Conservation (phyloP, 2,888 invertebrate species). For the Athetis lepigone region DNA sequence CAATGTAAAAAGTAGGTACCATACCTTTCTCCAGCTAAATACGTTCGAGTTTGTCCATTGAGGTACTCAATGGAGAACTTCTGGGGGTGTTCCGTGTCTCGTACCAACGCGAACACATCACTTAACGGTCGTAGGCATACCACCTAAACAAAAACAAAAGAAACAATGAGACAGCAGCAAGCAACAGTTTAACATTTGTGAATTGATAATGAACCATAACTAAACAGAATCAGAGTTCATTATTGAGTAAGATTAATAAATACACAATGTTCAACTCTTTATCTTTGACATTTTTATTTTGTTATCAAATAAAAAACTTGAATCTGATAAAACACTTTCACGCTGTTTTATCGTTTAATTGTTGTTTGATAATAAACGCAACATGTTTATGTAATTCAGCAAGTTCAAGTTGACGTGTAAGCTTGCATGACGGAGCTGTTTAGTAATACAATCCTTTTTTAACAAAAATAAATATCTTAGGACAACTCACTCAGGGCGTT, state of each 20-base stretch:
- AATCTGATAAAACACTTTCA: no score
- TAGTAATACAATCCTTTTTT: no score
- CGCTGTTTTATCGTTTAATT: no score
- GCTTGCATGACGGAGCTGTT: no score
- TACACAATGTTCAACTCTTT: background rate
- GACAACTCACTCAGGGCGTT: no score
- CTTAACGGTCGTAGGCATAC: conserved; percentile 95
- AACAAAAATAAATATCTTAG: no score
- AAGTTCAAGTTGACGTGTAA: no score
- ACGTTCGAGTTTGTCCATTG: conserved; percentile 96
- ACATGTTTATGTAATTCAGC: no score
- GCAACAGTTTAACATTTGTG: background rate
- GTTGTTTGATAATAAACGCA: no score
- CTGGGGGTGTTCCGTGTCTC: conserved; percentile 97
- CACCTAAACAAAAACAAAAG: conserved; percentile 73
- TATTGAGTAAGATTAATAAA: background rate
- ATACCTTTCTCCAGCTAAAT: conserved; percentile 97
- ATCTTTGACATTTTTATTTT: no score
- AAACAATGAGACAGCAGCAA: background rate
- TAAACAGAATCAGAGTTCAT: background rate
- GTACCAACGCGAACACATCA: conserved; percentile 97
- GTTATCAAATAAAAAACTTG: no score
- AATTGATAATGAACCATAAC: background rate
- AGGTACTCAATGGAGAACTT: conserved; percentile 98
- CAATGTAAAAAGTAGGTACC: background rate